These are phyloP conservation scores for Halocaridina rubra DNA, from an alignment of 2,888 invertebrate species.

Conservation along the genomic window DNA sequence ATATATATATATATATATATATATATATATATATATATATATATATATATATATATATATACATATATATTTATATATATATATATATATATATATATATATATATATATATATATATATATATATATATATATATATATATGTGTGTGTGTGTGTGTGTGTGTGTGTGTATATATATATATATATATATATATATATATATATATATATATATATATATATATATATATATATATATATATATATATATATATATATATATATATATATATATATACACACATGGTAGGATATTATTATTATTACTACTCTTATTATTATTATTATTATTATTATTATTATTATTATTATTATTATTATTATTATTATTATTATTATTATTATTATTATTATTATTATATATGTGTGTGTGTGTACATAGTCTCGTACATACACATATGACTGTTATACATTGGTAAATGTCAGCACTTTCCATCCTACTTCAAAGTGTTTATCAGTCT, in stretches of 20 bases:
- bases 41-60: conserved; percentile 23
- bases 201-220: neutral
- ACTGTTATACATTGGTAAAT: too few relatives aligned
- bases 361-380: too few relatives aligned
- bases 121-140: neutral
- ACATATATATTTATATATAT: conserved; percentile 9
- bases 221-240: neutral
- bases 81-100: conserved; percentile 12
- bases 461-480: too few relatives aligned
- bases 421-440: too few relatives aligned
- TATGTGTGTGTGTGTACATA: too few relatives aligned
- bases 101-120: neutral
- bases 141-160: neutral
- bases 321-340: too few relatives aligned
- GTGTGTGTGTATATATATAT: neutral
- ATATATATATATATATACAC: neutral
- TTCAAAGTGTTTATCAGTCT: too few relatives aligned
- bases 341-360: too few relatives aligned
- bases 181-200: neutral
- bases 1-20: conserved; percentile 21
- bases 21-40: conserved; percentile 23
- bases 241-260: neutral
- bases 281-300: too few relatives aligned
- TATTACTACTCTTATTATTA: too few relatives aligned
- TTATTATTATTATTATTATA: too few relatives aligned